Percentiles rank a stretch among this genome's conserved stretches.
These are phyloP conservation scores for Rhombomys opimus DNA, from an alignment of 2,113 vertebrate genomes.

Conservation along the genomic window DNA sequence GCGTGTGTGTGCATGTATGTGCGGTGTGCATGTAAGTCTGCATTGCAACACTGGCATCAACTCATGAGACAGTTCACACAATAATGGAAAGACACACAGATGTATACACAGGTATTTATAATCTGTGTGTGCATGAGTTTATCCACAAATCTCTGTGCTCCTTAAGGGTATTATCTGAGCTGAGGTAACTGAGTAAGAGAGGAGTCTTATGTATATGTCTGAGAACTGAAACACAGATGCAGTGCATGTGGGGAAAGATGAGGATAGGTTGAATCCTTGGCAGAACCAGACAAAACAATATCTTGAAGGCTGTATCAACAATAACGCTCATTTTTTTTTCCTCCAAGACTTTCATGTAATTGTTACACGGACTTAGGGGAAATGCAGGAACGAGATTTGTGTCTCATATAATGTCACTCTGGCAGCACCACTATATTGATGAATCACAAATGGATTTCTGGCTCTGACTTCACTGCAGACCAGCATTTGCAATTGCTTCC, in stretches of 20 bases:
- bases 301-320: background rate
- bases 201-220: background rate
- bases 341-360: background rate
- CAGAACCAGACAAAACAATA: background rate
- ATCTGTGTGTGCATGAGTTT: background rate
- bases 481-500: conserved; percentile 50
- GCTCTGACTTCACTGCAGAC: background rate
- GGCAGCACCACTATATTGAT: background rate
- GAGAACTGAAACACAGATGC: background rate
- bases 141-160: background rate
- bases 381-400: conserved; percentile 11
- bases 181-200: background rate
- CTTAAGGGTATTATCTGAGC: background rate
- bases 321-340: background rate
- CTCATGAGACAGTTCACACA: conserved; percentile 29
- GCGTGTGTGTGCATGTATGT: background rate
- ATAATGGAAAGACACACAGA: background rate
- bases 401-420: conserved; percentile 16
- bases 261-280: background rate
- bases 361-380: background rate
- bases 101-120: background rate
- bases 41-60: background rate
- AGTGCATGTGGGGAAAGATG: background rate
- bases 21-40: fast-evolving
- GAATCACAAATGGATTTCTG: conserved; percentile 31